phyloP scores from a whole-genome alignment of 1,140 invertebrate genomes.

The Charaxes varanes region DNA sequence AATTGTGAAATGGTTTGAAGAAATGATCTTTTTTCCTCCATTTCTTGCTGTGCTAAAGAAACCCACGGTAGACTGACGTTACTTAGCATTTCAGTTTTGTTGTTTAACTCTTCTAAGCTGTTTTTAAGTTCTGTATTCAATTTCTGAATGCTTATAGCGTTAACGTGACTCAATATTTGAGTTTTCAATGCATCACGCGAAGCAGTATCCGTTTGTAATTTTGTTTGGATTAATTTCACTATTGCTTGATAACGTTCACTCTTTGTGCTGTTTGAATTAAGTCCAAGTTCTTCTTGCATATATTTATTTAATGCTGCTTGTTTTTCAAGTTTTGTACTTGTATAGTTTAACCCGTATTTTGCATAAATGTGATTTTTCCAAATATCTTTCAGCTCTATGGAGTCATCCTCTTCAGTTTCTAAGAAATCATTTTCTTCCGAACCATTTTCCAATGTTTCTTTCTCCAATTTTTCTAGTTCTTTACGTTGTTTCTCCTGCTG shows the following conservation, averaged over 20 bases:
- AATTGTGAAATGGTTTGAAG: conserved; percentile 38
- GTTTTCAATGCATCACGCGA: conserved; percentile 32
- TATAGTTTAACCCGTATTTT: conserved; percentile 44
- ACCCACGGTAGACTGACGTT: conserved; percentile 39
- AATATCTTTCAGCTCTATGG: conserved; percentile 46
- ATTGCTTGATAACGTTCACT: conserved; percentile 46
- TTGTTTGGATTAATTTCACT: conserved; percentile 42
- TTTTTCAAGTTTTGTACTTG: conserved; percentile 42
- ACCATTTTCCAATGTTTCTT: conserved; percentile 24
- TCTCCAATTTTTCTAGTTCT: conserved; percentile 29
- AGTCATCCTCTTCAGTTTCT: conserved; percentile 37
- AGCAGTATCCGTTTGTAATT: conserved; percentile 32
- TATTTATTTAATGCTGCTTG: conserved; percentile 41
- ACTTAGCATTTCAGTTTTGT: conserved; percentile 39
- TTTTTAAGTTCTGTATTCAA: conserved; percentile 32
- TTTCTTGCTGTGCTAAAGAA: conserved; percentile 24
- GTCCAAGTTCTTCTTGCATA: conserved; percentile 43
- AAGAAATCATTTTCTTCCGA: conserved; percentile 28
- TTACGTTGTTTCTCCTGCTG: conserved; percentile 31
- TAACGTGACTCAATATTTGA: conserved; percentile 39
- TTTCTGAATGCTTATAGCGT: conserved; percentile 37
- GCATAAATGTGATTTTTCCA: conserved; percentile 52
- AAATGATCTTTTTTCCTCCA: conserved; percentile 42
- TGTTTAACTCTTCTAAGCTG: conserved; percentile 45
- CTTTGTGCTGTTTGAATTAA: conserved; percentile 48